phyloP scores from a whole-genome alignment of 2,113 vertebrate species.

The Uria aalge region DNA sequence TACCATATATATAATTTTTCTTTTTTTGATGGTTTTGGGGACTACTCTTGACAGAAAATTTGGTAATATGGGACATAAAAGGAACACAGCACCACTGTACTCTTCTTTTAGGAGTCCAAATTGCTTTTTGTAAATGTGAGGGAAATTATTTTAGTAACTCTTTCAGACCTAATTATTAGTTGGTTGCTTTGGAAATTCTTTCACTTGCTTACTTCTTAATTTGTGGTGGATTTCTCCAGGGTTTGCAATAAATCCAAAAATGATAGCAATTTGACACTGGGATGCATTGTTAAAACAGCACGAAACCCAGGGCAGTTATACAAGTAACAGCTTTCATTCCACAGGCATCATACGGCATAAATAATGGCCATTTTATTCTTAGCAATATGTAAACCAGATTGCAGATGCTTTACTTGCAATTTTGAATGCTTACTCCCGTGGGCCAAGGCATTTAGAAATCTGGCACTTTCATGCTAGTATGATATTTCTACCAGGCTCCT shows the following conservation, averaged over 20 bases:
- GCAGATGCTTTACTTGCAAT: background rate
- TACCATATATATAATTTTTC: no score
- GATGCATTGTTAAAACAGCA: background rate
- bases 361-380: background rate
- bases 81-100: background rate
- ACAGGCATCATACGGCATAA: background rate
- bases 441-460: background rate
- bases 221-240: background rate
- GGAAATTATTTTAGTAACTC: background rate
- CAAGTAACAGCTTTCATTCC: background rate
- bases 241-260: background rate
- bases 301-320: background rate
- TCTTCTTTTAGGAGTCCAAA: background rate
- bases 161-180: background rate
- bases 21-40: background rate
- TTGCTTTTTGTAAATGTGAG: rapidly evolving
- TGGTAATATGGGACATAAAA: background rate
- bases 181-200: background rate
- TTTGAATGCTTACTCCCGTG: background rate
- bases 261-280: background rate
- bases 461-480: background rate
- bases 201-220: background rate
- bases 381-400: background rate
- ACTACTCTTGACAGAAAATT: background rate
- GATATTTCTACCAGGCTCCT: conserved; percentile 21